phyloP scores from a whole-genome alignment of 2,888 invertebrate genomes.

The Platycnemis pennipes region DNA sequence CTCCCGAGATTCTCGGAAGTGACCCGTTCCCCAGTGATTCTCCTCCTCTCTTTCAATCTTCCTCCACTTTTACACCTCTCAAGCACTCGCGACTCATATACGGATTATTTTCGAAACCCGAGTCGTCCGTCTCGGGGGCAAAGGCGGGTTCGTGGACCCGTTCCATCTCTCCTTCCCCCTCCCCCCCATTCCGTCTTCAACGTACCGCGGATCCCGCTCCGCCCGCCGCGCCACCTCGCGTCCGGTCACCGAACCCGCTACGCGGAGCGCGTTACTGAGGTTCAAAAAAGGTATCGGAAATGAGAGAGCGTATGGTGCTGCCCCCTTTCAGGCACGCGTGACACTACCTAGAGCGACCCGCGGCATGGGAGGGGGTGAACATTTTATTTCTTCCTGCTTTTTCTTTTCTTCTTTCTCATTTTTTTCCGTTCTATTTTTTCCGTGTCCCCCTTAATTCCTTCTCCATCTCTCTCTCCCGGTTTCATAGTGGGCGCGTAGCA shows the following conservation, averaged over 20 bases:
- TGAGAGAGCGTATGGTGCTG: conserved; percentile 15
- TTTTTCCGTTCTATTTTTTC: background rate
- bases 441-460: no score
- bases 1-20: no score
- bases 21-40: no score
- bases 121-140: background rate
- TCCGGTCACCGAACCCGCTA: conserved; percentile 15
- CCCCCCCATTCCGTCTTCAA: background rate
- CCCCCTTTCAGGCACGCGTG: conserved; percentile 49
- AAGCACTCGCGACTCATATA: no score
- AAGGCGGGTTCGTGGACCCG: conserved; percentile 24
- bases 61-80: background rate
- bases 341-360: background rate
- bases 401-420: background rate
- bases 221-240: background rate
- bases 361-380: background rate
- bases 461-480: no score
- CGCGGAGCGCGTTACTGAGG: background rate
- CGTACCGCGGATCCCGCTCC: conserved; percentile 23
- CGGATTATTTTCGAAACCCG: conserved; percentile 54
- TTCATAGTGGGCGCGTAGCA: no score
- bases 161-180: background rate
- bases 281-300: background rate
- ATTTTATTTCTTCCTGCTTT: background rate
- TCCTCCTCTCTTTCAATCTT: background rate